Evolutionary conservation across 1,140 invertebrate species (phyloP), one percentile per base, ranked within the genome.

Genomic region (Mactra quadrangularis): DNA sequence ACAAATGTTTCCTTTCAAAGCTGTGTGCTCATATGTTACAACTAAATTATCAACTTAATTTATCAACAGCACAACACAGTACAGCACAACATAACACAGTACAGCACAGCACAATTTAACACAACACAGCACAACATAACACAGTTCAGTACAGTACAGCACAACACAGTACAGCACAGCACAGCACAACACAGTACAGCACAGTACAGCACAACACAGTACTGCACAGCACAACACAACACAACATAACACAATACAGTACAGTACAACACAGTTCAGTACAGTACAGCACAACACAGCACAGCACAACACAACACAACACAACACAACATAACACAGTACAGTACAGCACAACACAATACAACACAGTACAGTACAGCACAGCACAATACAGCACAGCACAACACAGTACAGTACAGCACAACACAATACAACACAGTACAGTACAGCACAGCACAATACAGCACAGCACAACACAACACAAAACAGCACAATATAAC

Each of bases 261-360:
- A 70, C 55, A 79, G 60, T 70, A 55, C 76, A 70, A 27, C 41
- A 68, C 76, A 79, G 62, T 71, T 70, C 78, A 74, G 68, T 41
- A 82, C 66, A 72, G 75, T 52, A 79, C 55, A 70, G 45, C 68
- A 77, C 74, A 77, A 57, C 35, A 59, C 68, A 74, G 68, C 35
- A 74, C 78, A 82, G 66, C 35, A 82, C 70, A 74, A 68, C 41
- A 82, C 66, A 72, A 47, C 59, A 27, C 38, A 41, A 15, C 38
- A 41, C 38, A 41, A 15, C 15, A 41, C 38, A 7, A 41, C 15
- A 41, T 15, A 41, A 15, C 15, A 41, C 38, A 41, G 38, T 15
- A 41, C 38, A 7, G 15, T 15, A 41, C 38, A 41, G 38, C 38
- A 41, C 38, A 41, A 15, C 38, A 41, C 38, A 55, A 22, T 55